phyloP scores from a whole-genome alignment of 2,797 vertebrate genomes.

The Ptychadena robeensis region DNA sequence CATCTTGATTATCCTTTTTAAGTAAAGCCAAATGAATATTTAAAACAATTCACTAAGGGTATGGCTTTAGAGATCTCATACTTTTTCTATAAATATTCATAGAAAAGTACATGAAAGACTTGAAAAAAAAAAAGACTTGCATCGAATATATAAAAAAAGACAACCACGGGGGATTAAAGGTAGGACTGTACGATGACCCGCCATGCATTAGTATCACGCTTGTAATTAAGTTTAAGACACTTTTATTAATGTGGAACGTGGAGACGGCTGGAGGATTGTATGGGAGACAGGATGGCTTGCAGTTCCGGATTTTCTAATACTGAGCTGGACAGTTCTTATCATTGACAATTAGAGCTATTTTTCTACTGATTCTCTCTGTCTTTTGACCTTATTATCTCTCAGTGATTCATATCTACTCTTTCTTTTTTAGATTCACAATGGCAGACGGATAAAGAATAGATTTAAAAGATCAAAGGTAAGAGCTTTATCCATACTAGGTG shows the following conservation, averaged over 20 bases:
- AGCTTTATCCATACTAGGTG: neutral
- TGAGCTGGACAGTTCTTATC: neutral
- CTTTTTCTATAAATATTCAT: constrained; percentile 55
- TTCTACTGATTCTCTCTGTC: neutral
- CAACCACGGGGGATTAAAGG: constrained; percentile 26
- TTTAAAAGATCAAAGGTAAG: neutral
- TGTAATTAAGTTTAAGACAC: constrained; percentile 22
- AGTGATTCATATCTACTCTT: neutral
- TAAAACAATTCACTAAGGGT: constrained; percentile 42
- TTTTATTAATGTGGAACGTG: neutral
- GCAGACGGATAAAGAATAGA: neutral
- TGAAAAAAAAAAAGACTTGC: constrained; percentile 18
- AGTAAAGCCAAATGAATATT: constrained; percentile 56
- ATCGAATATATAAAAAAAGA: constrained; percentile 39
- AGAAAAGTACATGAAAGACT: constrained; percentile 51
- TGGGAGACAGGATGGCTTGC: neutral
- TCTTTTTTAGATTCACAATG: neutral
- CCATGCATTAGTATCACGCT: constrained; percentile 31
- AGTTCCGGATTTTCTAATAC: neutral
- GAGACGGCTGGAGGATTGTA: neutral
- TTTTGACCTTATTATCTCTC: no score
- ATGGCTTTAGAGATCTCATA: constrained; percentile 32
- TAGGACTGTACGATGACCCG: constrained; percentile 27
- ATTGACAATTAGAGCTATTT: neutral
- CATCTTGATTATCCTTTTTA: constrained; percentile 56